A percentile compares a stretch with the other conserved stretches of the same genome.
phyloP scores from a whole-genome alignment of 2,888 invertebrate species.

The Thysanoteuthis rhombus region DNA sequence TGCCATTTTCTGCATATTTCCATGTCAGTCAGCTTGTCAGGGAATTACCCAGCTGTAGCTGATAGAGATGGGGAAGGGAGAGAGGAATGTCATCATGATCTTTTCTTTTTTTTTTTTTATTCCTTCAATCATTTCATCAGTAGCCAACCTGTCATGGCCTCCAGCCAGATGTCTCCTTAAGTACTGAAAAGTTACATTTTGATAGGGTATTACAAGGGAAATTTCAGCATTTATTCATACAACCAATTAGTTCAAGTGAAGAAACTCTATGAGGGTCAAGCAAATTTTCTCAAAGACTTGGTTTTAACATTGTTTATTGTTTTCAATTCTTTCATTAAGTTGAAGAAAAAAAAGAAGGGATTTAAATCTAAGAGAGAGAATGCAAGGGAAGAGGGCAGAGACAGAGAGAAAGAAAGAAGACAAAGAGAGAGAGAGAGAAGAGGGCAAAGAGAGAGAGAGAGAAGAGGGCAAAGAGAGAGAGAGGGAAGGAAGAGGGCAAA shows the following conservation, averaged over 20 bases:
- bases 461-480: not conserved
- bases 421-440: not conserved
- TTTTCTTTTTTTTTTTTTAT: no score
- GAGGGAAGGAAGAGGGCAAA: not conserved
- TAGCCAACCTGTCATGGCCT: not conserved
- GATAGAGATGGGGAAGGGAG: not conserved
- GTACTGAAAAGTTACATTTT: not conserved
- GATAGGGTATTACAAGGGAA: not conserved
- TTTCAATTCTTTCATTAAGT: not conserved
- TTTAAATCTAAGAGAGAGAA: not conserved
- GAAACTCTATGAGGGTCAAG: not conserved
- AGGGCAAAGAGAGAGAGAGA: no score
- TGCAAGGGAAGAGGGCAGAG: not conserved
- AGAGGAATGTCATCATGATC: slow-evolving; percentile 12
- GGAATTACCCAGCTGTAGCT: not conserved
- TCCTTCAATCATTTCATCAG: slow-evolving; percentile 12
- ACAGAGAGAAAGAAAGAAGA: not conserved
- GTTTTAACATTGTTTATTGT: no score
- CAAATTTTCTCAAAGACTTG: not conserved
- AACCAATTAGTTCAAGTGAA: not conserved
- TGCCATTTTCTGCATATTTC: not conserved
- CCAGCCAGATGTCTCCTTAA: not conserved
- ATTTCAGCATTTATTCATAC: not conserved
- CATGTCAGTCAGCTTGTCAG: not conserved
- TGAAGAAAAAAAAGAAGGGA: not conserved